Evolutionary conservation across 1,140 invertebrate species (phyloP).

Genomic region (Calliopsis andreniformis): DNA sequence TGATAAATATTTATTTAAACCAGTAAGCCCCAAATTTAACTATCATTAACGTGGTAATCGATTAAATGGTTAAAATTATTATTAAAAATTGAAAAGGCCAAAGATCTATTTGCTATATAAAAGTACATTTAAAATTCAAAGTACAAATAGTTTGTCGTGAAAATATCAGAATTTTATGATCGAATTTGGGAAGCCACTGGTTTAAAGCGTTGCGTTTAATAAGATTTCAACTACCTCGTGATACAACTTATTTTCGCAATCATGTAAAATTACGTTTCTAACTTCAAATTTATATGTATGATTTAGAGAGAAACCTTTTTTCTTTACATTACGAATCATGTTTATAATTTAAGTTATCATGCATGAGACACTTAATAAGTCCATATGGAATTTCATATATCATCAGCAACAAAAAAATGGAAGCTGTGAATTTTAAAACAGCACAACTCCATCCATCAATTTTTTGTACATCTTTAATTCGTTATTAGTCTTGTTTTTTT

Average conservation of each 20-base stretch:
- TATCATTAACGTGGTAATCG: background rate
- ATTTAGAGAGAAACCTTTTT: constrained; percentile 19
- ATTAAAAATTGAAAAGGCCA: constrained; percentile 23
- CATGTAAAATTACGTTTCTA: constrained; percentile 17
- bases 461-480: too few species aligned
- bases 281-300: constrained; percentile 15
- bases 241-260: constrained; percentile 43
- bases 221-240: constrained; percentile 48
- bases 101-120: constrained; percentile 34
- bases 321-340: constrained; percentile 20
- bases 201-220: constrained; percentile 44
- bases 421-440: too few species aligned
- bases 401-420: too few species aligned
- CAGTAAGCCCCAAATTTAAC: constrained; percentile 28
- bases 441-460: too few species aligned
- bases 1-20: constrained; percentile 31
- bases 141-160: constrained; percentile 47
- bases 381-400: background rate
- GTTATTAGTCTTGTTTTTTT: too few species aligned
- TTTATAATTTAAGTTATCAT: constrained; percentile 10
- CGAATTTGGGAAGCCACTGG: constrained; percentile 37
- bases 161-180: constrained; percentile 37
- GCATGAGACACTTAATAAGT: background rate
- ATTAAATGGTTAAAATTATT: background rate
- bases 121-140: constrained; percentile 40